These are phyloP conservation scores for Arge pagana DNA, from an alignment of 2,888 invertebrate genomes.

Conservation along the genomic window DNA sequence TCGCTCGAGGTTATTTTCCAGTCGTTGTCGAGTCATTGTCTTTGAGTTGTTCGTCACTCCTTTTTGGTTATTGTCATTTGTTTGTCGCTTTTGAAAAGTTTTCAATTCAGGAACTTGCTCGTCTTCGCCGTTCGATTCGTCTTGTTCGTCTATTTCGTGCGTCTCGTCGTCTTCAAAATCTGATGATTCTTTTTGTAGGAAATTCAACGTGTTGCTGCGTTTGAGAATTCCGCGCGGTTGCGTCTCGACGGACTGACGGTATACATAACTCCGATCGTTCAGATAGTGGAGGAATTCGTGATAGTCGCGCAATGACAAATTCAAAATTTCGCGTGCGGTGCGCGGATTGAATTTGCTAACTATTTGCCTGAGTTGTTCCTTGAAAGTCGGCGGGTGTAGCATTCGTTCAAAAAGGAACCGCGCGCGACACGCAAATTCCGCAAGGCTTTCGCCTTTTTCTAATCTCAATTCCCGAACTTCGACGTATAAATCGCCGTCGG, in stretches of 20 bases:
- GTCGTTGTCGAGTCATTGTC: conserved; percentile 12
- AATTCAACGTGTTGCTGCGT: no score
- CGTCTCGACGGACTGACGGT: conserved; percentile 17
- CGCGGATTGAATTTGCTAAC: conserved; percentile 25
- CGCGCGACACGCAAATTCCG: conserved; percentile 25
- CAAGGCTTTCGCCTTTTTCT: conserved; percentile 23
- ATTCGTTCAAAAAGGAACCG: conserved; percentile 27
- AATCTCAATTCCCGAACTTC: conserved; percentile 21
- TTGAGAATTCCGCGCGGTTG: no score
- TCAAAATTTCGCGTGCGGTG: conserved; percentile 21
- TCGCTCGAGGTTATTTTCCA: conserved; percentile 19
- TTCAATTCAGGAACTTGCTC: conserved; percentile 10
- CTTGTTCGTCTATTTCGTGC: no score
- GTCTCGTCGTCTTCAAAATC: no score
- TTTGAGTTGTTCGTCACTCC: conserved; percentile 4
- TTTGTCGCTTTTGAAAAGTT: background rate
- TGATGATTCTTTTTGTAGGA: no score
- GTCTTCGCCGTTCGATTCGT: no score
- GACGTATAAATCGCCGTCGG: conserved; percentile 15
- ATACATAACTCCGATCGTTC: conserved; percentile 23
- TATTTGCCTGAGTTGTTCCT: conserved; percentile 24
- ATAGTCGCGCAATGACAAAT: conserved; percentile 8
- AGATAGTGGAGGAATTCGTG: conserved; percentile 21
- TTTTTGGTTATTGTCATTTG: background rate
- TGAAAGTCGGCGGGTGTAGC: conserved; percentile 16